A percentile compares a stretch with the other conserved stretches of the same genome.
phyloP scores from a whole-genome alignment of 2,113 vertebrate genomes.

The Pagrus major region DNA sequence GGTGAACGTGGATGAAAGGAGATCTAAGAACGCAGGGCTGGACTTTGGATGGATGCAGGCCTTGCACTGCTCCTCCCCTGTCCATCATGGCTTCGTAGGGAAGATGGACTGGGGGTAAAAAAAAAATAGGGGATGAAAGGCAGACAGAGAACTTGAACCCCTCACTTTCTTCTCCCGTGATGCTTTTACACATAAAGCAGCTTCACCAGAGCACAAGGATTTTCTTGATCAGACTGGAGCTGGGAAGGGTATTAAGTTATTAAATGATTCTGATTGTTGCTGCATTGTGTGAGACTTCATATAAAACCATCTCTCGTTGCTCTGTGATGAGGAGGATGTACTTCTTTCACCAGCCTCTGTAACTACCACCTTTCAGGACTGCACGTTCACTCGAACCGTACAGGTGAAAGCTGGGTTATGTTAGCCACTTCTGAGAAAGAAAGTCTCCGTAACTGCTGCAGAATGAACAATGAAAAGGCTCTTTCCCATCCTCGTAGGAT shows the following conservation, averaged over 20 bases:
- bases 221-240: not conserved
- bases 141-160: constrained; percentile 7
- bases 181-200: not conserved
- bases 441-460: constrained; percentile 27
- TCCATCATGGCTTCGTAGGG: not conserved
- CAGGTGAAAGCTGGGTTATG: constrained; percentile 26
- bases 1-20: constrained; percentile 38
- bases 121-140: not conserved
- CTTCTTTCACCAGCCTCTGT: constrained; percentile 24
- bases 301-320: not conserved
- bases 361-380: constrained; percentile 31
- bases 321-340: not conserved
- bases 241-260: constrained; percentile 8
- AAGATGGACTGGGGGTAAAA: not conserved
- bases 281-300: constrained; percentile 8
- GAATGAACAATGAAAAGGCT: constrained; percentile 65
- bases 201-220: not conserved
- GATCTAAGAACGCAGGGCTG: constrained; percentile 16
- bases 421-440: constrained; percentile 26
- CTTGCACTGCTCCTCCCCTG: constrained; percentile 14
- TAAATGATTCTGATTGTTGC: constrained; percentile 11
- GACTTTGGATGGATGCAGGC: constrained; percentile 30
- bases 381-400: constrained; percentile 9
- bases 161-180: not conserved
- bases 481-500: constrained; percentile 40